These are phyloP conservation scores for Rousettus madagascariensis DNA, from an alignment of 2,797 vertebrate species.

Conservation along the genomic window DNA sequence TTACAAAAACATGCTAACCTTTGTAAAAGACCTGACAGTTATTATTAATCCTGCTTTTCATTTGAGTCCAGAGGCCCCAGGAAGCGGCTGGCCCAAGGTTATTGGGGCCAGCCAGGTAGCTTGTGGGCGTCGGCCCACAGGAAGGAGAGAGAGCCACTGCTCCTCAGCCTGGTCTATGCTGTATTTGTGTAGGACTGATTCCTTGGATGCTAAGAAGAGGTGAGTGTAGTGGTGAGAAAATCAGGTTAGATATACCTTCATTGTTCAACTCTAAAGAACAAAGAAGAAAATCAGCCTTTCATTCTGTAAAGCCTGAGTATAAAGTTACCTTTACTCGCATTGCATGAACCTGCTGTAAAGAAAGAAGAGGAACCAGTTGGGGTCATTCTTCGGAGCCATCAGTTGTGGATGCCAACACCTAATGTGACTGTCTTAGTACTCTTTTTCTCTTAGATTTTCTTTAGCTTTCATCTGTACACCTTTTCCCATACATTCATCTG, in stretches of 20 bases:
- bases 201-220: background rate
- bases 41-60: background rate
- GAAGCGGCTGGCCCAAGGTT: background rate
- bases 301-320: background rate
- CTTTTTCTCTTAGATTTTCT: background rate
- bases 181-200: background rate
- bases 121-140: background rate
- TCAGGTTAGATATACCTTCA: background rate
- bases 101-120: background rate
- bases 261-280: background rate
- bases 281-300: background rate
- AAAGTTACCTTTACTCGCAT: too few species aligned
- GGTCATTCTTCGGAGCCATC: background rate
- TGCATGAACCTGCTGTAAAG: background rate
- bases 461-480: background rate
- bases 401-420: background rate
- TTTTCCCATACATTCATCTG: background rate
- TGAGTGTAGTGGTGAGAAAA: background rate
- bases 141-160: background rate
- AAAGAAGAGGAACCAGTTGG: background rate
- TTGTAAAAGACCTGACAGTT: background rate
- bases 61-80: background rate
- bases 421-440: fast-evolving
- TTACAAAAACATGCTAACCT: background rate
- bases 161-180: fast-evolving